phyloP scores from a whole-genome alignment of 2,113 vertebrate species.

The Cisticola juncidis region DNA sequence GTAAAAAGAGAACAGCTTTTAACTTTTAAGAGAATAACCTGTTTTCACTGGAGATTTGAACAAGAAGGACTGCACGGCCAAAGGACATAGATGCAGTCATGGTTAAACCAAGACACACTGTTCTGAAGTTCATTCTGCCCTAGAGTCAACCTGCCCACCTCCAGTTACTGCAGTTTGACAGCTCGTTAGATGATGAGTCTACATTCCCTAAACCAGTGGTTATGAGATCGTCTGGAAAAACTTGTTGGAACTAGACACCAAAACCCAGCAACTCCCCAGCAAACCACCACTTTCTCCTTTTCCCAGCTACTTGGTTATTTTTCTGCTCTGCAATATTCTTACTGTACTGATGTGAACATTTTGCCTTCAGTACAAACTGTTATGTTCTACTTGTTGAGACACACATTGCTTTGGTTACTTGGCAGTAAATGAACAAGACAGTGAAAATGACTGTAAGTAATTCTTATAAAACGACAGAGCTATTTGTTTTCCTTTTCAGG shows the following conservation, averaged over 20 bases:
- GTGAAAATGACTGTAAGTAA: background rate
- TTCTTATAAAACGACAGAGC: background rate
- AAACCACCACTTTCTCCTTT: background rate
- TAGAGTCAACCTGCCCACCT: background rate
- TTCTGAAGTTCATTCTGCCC: background rate
- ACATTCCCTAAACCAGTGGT: background rate
- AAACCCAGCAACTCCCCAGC: background rate
- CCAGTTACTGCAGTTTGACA: background rate
- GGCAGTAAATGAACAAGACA: background rate
- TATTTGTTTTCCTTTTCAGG: background rate
- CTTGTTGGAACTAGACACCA: background rate
- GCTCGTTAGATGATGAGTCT: background rate
- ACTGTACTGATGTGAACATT: background rate
- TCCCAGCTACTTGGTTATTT: background rate
- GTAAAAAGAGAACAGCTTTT: background rate
- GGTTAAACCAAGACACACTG: background rate
- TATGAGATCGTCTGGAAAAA: background rate
- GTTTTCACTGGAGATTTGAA: background rate
- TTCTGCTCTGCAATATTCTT: background rate
- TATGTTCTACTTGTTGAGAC: background rate
- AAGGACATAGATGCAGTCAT: background rate
- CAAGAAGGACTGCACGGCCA: background rate
- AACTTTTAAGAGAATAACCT: background rate
- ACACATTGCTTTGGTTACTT: background rate
- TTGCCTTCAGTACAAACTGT: background rate